phyloP scores from a whole-genome alignment of 2,888 invertebrate species.

The Tenthredo distinguenda region DNA sequence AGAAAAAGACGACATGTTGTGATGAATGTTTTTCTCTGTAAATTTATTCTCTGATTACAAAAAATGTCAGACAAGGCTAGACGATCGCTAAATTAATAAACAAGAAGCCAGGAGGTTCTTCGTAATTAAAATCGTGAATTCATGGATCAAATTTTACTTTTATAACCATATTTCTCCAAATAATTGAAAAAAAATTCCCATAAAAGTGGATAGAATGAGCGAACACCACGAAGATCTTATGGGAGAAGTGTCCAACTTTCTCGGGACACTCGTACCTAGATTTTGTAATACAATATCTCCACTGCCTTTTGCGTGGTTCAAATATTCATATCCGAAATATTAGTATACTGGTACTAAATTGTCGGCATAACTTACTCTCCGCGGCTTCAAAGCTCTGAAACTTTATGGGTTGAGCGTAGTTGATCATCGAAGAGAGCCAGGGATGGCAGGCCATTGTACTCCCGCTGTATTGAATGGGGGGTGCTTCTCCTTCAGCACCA shows the following conservation, averaged over 20 bases:
- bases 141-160: too few relatives aligned
- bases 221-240: too few relatives aligned
- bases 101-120: background rate
- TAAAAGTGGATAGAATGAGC: background rate
- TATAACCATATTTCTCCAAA: background rate
- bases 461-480: slow-evolving; percentile 81
- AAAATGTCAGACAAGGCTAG: background rate
- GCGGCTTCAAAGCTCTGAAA: slow-evolving; percentile 86
- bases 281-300: background rate
- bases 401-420: slow-evolving; percentile 87
- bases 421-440: slow-evolving; percentile 84
- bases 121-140: background rate
- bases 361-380: slow-evolving; percentile 78
- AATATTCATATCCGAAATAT: background rate
- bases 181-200: background rate
- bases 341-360: background rate
- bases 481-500: slow-evolving; percentile 74
- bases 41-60: slow-evolving; percentile 51
- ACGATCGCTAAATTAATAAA: background rate
- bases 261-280: background rate
- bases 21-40: slow-evolving; percentile 83
- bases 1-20: slow-evolving; percentile 87
- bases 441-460: slow-evolving; percentile 86
- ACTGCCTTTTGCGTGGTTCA: background rate
- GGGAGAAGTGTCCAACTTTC: too few relatives aligned